Percentiles rank a stretch among this genome's conserved stretches.
These are phyloP conservation scores for Periophthalmus magnuspinnatus DNA, from an alignment of 2,797 vertebrate species.

Conservation along the genomic window DNA sequence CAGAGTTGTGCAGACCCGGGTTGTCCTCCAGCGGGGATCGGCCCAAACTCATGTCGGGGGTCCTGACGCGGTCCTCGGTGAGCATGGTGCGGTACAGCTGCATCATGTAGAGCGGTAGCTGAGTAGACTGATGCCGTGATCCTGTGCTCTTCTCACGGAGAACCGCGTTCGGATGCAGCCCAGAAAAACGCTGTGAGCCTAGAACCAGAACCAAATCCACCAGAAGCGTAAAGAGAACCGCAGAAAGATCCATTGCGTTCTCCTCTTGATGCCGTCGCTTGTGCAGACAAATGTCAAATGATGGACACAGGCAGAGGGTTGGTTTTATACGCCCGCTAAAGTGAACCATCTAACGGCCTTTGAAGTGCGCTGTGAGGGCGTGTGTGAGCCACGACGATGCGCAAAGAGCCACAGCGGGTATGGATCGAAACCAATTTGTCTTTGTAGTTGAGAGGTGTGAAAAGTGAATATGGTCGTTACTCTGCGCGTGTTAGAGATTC, in stretches of 20 bases:
- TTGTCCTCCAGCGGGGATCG: conserved; percentile 50
- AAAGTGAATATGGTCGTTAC: conserved; percentile 26
- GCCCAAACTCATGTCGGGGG: conserved; percentile 3
- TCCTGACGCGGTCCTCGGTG: conserved; percentile 45
- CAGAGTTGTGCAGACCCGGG: conserved; percentile 68
- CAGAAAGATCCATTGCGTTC: conserved; percentile 37
- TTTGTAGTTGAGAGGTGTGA: conserved; percentile 70
- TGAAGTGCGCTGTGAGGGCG: conserved; percentile 57
- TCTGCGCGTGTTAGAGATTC: conserved; percentile 47
- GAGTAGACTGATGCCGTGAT: conserved; percentile 25
- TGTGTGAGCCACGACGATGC: conserved; percentile 57
- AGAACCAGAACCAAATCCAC: conserved; percentile 29
- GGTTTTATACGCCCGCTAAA: conserved; percentile 36
- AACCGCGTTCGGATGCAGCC: conserved; percentile 30
- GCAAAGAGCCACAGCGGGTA: conserved; percentile 48
- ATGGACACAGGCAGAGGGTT: conserved; percentile 8
- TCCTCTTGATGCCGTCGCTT: conserved; percentile 22
- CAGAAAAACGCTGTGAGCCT: not conserved
- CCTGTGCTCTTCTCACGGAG: conserved; percentile 29
- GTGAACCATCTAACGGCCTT: conserved; percentile 34
- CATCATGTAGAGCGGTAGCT: conserved; percentile 82
- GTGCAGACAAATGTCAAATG: conserved; percentile 23
- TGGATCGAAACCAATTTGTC: conserved; percentile 68
- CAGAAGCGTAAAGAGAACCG: conserved; percentile 44
- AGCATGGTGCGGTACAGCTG: conserved; percentile 81